A percentile compares a stretch with the other conserved stretches of the same genome.
Evolutionary conservation across 2,888 invertebrate species (phyloP).

Genomic region (Steinernema scapterisci): DNA sequence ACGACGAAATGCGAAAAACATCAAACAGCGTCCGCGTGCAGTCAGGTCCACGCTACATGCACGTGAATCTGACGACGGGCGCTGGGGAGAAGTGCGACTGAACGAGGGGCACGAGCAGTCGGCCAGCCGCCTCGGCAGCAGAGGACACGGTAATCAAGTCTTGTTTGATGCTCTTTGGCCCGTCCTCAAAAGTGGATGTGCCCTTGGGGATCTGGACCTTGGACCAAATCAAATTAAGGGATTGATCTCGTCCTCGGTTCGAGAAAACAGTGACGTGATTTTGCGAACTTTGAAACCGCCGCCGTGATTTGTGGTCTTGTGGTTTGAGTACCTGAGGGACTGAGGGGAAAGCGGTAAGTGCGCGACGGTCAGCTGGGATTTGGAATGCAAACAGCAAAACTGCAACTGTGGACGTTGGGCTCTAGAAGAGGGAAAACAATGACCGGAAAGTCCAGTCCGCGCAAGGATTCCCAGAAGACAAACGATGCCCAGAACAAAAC

Average conservation of each 20-base stretch:
- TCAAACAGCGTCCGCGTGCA: conserved; percentile 27
- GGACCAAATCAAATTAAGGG: neutral
- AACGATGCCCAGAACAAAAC: neutral
- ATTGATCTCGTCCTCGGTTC: neutral
- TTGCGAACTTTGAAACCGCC: too few relatives aligned
- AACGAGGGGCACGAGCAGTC: neutral
- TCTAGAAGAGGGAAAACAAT: neutral
- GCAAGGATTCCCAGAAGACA: neutral
- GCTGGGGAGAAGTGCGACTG: neutral
- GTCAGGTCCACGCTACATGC: neutral
- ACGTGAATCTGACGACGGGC: conserved; percentile 4
- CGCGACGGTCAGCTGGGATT: conserved; percentile 4
- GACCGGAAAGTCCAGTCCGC: conserved; percentile 11
- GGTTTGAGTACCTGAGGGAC: too few relatives aligned
- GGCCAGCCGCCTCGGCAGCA: neutral
- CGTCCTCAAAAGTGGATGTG: neutral
- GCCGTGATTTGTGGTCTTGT: too few relatives aligned
- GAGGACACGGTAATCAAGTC: conserved; percentile 24
- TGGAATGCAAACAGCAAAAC: conserved; percentile 7
- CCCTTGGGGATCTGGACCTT: neutral
- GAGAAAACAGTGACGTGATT: too few relatives aligned
- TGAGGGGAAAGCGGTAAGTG: neutral
- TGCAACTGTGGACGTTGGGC: conserved; percentile 5
- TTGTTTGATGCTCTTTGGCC: conserved; percentile 11
- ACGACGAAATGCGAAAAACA: conserved; percentile 16